Evolutionary conservation across 2,113 vertebrate species (phyloP), one percentile per base, ranked within the genome.

Genomic region (Oriolus oriolus): DNA sequence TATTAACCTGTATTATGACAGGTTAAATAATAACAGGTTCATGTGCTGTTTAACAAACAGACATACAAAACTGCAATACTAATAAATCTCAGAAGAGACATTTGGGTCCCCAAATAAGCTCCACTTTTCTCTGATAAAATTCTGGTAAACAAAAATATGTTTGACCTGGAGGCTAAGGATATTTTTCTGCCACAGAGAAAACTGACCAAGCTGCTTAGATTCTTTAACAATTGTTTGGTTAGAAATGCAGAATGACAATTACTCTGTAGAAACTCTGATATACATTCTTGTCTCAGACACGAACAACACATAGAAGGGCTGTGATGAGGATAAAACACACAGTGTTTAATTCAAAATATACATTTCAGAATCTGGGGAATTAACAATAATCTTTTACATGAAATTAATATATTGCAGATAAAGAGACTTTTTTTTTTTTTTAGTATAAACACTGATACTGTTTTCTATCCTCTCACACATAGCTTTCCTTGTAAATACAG

Each of bases 271-370:
- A 84, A 57, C 5, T n/a, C n/a, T 60, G 17, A 4, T 44, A 19
- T 11, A 44, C 4, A 13, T 15, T 18, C 81, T 77, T 81, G 11
- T 23, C 45, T 78, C 16, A 24, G 31, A 31, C 10, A 22, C 22
- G 5, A 41, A 12, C 21, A 63, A 52, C 6, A 4, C 15, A 16
- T 50, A 28, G 16, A 49, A 74, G 6, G 10, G 1, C 6, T 69
- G 35, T 69, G 19, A 20, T 0, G 1, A 50, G 5, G 5, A 5
- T 4, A 41, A 23, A 82, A 70, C 3, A 74, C 20, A 37, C 0
- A 52, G 4, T 16, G 4, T 47, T 21, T 57, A 35, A 84, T 33
- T 35, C 24, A 39, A 9, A 69, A 31, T 11, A 41, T 30, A 8
- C 4, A 14, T 82, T 61, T 74, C 35, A 13, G 13, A 80, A 2